These are phyloP conservation scores for Pristionchus pacificus DNA, from an alignment of 1,140 invertebrate genomes.

Conservation along the genomic window DNA sequence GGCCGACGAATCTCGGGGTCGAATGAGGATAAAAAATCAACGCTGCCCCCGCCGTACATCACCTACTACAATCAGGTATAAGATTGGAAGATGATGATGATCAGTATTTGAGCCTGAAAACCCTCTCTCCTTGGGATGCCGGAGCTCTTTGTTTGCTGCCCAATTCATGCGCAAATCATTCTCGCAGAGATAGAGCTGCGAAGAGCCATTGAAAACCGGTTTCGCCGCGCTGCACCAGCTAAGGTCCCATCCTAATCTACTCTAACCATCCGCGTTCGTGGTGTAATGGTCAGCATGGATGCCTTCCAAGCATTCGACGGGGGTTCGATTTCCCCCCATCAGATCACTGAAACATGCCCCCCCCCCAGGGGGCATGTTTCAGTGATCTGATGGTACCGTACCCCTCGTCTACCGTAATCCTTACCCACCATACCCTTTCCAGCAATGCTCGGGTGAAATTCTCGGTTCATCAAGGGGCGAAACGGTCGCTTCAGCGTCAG, in stretches of 20 bases:
- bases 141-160: too few species aligned
- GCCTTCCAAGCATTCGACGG: slow-evolving; percentile 29
- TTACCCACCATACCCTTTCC: too few species aligned
- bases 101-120: too few species aligned
- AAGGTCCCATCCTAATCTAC: too few species aligned
- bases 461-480: not conserved
- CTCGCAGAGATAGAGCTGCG: too few species aligned
- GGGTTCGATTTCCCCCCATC: slow-evolving; percentile 29
- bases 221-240: not conserved
- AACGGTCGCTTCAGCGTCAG: not conserved
- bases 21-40: not conserved
- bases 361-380: too few species aligned
- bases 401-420: too few species aligned
- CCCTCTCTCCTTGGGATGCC: too few species aligned
- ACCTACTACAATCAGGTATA: not conserved
- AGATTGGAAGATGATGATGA: not conserved
- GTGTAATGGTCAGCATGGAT: slow-evolving; percentile 29
- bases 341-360: too few species aligned
- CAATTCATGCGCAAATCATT: too few species aligned
- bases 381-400: too few species aligned
- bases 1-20: not conserved
- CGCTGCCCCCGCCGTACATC: not conserved
- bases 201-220: too few species aligned
- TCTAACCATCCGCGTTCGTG: slow-evolving; percentile 25
- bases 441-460: not conserved